Conservation (phyloP, 2,113 vertebrate species). For the Eulemur macaco region DNA sequence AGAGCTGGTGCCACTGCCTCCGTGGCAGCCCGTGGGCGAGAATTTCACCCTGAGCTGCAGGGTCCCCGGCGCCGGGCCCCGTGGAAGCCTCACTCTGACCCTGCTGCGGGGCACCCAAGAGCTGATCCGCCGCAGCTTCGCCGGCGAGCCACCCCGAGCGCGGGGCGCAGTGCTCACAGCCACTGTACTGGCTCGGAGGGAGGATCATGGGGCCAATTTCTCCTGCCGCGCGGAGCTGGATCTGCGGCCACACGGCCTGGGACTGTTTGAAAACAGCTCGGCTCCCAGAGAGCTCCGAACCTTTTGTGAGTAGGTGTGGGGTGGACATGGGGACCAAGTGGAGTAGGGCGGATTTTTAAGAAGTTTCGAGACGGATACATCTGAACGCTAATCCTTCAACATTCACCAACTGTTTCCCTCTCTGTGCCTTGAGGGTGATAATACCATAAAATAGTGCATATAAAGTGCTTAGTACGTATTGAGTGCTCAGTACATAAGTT, state of each 20-base stretch:
- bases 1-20: conserved; percentile 69
- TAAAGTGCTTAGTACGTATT: neutral
- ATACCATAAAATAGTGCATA: neutral
- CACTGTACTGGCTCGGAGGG: conserved; percentile 68
- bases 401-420: neutral
- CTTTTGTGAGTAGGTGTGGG: conserved; percentile 63
- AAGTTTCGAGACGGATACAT: neutral
- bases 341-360: neutral
- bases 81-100: conserved; percentile 71
- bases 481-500: neutral
- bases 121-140: conserved; percentile 69
- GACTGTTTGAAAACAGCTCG: conserved; percentile 63
- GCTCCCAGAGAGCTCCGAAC: conserved; percentile 69
- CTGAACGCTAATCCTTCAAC: neutral
- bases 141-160: conserved; percentile 67
- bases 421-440: neutral
- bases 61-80: conserved; percentile 74
- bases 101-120: conserved; percentile 66
- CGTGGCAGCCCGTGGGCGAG: conserved; percentile 74
- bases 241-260: conserved; percentile 72
- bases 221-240: conserved; percentile 67
- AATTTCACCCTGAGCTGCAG: conserved; percentile 78
- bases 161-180: conserved; percentile 70
- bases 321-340: neutral
- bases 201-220: conserved; percentile 72